Evolutionary conservation across 92 coral and sea anemone genomes (phyloP).

Genomic region (Epizoanthus ramosus): DNA sequence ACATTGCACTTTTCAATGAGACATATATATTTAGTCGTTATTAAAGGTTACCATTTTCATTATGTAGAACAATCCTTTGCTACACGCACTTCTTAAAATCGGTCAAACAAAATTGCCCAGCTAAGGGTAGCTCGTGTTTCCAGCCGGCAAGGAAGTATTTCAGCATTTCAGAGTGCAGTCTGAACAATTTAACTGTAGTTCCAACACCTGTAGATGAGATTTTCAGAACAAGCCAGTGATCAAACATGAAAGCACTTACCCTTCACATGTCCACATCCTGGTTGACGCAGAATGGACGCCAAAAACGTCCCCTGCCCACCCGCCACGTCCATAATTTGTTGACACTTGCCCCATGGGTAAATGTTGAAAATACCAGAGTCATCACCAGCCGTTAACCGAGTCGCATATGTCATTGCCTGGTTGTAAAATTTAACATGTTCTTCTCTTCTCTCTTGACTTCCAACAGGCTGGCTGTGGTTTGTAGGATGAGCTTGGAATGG

Average conservation of each 20-base stretch:
- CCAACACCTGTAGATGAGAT: no score
- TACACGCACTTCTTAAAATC: no score
- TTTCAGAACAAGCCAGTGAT: no score
- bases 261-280: conserved; percentile 60
- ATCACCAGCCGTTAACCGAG: conserved; percentile 30
- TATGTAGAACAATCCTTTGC: no score
- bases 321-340: conserved; percentile 62
- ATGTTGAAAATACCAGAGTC: conserved; percentile 35
- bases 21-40: no score
- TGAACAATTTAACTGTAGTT: no score
- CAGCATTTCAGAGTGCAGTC: no score
- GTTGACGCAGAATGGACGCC: conserved; percentile 55
- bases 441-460: conserved; percentile 50
- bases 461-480: conserved; percentile 27
- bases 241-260: conserved; percentile 21
- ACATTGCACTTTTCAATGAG: no score
- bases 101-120: no score
- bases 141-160: no score
- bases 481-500: not conserved
- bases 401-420: conserved; percentile 48
- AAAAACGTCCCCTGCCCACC: conserved; percentile 64
- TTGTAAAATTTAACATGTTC: conserved; percentile 54
- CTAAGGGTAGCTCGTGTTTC: no score
- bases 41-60: no score
- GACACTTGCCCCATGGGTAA: conserved; percentile 64